Conservation (phyloP, 2,797 vertebrate species). For the Neoniphon sammara region DNA sequence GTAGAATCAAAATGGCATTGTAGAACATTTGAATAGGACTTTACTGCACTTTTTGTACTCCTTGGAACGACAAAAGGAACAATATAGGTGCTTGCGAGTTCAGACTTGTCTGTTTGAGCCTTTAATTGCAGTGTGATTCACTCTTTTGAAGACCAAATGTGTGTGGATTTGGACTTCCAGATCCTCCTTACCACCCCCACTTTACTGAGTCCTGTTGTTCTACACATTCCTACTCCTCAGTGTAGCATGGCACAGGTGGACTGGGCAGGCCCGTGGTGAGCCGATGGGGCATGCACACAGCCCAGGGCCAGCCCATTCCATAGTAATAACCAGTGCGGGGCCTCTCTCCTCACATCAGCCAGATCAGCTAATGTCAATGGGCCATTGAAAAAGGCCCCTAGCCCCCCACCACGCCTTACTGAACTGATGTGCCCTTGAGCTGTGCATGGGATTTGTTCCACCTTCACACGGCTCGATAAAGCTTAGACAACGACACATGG, state of each 20-base stretch:
- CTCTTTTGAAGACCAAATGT: constrained; percentile 32
- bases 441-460: constrained; percentile 71
- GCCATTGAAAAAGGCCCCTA: constrained; percentile 74
- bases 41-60: constrained; percentile 14
- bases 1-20: not conserved
- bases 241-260: constrained; percentile 85
- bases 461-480: constrained; percentile 71
- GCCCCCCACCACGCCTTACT: constrained; percentile 74
- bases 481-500: constrained; percentile 57
- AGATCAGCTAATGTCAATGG: constrained; percentile 67
- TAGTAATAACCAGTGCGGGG: constrained; percentile 75
- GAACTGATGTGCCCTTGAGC: constrained; percentile 78
- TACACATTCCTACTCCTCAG: constrained; percentile 82
- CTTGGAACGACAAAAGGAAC: not conserved
- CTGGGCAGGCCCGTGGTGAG: constrained; percentile 60
- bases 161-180: constrained; percentile 37
- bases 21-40: not conserved
- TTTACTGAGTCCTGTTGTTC: constrained; percentile 65
- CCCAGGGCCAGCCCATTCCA: constrained; percentile 75
- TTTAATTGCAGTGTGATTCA: constrained; percentile 36
- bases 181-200: constrained; percentile 23
- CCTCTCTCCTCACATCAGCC: constrained; percentile 70
- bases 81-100: constrained; percentile 18
- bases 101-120: constrained; percentile 32
- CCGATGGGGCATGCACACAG: constrained; percentile 70